A percentile compares a stretch with the other conserved stretches of the same genome.
Conservation (phyloP, 2,113 vertebrate genomes). For the Oplegnathus fasciatus region DNA sequence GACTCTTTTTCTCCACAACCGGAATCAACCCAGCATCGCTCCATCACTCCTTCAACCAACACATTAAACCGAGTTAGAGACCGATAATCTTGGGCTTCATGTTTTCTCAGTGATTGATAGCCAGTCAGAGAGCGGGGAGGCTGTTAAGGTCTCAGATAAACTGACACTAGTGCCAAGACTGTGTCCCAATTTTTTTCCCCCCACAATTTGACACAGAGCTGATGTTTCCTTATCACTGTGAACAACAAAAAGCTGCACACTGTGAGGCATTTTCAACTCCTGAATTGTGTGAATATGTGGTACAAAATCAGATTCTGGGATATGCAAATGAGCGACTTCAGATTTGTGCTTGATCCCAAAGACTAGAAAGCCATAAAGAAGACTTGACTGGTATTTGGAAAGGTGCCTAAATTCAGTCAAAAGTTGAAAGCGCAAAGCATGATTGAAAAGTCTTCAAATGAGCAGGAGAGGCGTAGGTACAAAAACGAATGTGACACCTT, state of each 20-base stretch:
- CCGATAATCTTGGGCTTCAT: slow-evolving; percentile 10
- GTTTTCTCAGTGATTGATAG: slow-evolving; percentile 44
- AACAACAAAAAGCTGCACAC: slow-evolving; percentile 3
- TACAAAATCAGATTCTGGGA: slow-evolving; percentile 40
- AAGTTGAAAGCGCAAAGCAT: not conserved
- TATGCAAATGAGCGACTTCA: slow-evolving; percentile 32
- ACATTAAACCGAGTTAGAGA: slow-evolving; percentile 5
- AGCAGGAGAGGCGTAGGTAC: not conserved
- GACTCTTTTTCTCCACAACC: not conserved
- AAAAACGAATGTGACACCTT: slow-evolving; percentile 2
- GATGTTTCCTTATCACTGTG: slow-evolving; percentile 1
- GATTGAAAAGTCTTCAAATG: slow-evolving; percentile 62
- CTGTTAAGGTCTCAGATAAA: slow-evolving; percentile 25
- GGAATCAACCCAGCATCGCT: not conserved
- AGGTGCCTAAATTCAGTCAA: slow-evolving; percentile 15
- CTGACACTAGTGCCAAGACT: not conserved
- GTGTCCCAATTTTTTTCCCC: slow-evolving; percentile 5
- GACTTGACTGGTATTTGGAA: not conserved
- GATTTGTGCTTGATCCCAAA: slow-evolving; percentile 26
- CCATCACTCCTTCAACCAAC: slow-evolving; percentile 19
- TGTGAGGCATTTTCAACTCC: not conserved
- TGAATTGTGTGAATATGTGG: not conserved
- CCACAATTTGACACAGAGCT: slow-evolving; percentile 1
- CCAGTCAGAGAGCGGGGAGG: not conserved
- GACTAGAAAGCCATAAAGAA: slow-evolving; percentile 14